Percentiles rank a stretch among this genome's conserved stretches.
These are phyloP conservation scores for Acipenser ruthenus DNA, from an alignment of 2,797 vertebrate genomes.

Conservation along the genomic window DNA sequence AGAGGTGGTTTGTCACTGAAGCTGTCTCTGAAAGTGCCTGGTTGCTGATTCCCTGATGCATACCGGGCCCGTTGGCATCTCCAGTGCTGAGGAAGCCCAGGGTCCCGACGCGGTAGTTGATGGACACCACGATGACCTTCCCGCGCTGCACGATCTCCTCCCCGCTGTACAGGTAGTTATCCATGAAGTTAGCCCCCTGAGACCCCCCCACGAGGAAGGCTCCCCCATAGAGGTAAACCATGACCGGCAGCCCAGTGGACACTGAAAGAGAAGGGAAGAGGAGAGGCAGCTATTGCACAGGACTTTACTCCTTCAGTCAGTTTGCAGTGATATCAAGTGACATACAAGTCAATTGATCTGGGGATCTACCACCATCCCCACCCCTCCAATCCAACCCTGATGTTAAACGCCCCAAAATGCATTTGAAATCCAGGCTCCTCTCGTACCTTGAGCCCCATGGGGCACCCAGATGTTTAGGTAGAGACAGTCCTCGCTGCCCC, in stretches of 20 bases:
- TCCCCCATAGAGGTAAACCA: slow-evolving; percentile 84
- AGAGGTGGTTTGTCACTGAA: too few species aligned
- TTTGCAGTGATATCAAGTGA: neutral
- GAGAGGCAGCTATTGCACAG: too few species aligned
- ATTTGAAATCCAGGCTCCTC: neutral
- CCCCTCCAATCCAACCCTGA: too few species aligned
- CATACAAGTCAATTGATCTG: neutral
- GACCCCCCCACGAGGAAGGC: slow-evolving; percentile 67
- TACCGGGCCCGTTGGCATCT: slow-evolving; percentile 73
- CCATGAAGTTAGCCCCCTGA: slow-evolving; percentile 70
- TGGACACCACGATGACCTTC: slow-evolving; percentile 83
- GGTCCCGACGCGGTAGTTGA: slow-evolving; percentile 80
- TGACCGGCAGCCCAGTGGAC: slow-evolving; percentile 75
- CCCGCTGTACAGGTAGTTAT: slow-evolving; percentile 78
- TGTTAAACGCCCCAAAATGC: neutral
- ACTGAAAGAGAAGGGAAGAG: slow-evolving; percentile 45
- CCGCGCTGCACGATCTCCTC: slow-evolving; percentile 77
- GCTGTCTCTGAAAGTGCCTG: too few species aligned
- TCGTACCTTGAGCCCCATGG: slow-evolving; percentile 50
- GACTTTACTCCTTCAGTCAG: neutral
- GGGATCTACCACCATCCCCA: too few species aligned
- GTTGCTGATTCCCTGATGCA: neutral
- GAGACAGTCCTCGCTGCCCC: slow-evolving; percentile 79
- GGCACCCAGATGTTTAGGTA: slow-evolving; percentile 94
- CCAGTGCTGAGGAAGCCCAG: slow-evolving; percentile 90